These are phyloP conservation scores for Leptopilina myrica DNA, from an alignment of 2,888 invertebrate genomes.

Conservation along the genomic window DNA sequence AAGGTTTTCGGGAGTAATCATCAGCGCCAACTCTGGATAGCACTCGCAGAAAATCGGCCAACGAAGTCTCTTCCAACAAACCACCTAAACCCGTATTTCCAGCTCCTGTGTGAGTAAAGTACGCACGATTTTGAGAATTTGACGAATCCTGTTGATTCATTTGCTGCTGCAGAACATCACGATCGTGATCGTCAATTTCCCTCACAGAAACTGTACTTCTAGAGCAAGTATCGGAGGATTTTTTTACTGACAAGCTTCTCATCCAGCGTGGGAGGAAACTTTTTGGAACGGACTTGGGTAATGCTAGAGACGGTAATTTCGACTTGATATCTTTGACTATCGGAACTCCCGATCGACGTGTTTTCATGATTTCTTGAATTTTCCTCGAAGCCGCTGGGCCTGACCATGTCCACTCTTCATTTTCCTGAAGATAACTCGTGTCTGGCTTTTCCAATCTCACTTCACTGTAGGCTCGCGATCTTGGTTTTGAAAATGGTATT, in stretches of 20 bases:
- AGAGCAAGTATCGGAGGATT: conserved; percentile 48
- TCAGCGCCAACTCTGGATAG: conserved; percentile 80
- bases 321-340: conserved; percentile 62
- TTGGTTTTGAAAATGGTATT: conserved; percentile 73
- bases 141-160: conserved; percentile 42
- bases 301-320: conserved; percentile 66
- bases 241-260: conserved; percentile 62
- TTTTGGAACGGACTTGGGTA: conserved; percentile 67
- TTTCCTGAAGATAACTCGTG: conserved; percentile 68
- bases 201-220: conserved; percentile 58
- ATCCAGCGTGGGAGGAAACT: conserved; percentile 67
- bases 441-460: conserved; percentile 76
- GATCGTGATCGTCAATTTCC: conserved; percentile 57
- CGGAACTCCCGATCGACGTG: conserved; percentile 54
- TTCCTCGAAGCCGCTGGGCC: conserved; percentile 82
- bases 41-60: conserved; percentile 89
- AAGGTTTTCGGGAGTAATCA: conserved; percentile 57
- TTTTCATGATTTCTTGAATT: conserved; percentile 78
- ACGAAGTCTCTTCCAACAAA: conserved; percentile 88
- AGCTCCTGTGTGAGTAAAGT: conserved; percentile 69
- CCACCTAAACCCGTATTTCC: conserved; percentile 73
- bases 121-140: conserved; percentile 65
- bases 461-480: conserved; percentile 82
- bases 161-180: conserved; percentile 58
- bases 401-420: conserved; percentile 83